phyloP scores from a whole-genome alignment of 2,888 invertebrate genomes.

The Cephus pulcher region DNA sequence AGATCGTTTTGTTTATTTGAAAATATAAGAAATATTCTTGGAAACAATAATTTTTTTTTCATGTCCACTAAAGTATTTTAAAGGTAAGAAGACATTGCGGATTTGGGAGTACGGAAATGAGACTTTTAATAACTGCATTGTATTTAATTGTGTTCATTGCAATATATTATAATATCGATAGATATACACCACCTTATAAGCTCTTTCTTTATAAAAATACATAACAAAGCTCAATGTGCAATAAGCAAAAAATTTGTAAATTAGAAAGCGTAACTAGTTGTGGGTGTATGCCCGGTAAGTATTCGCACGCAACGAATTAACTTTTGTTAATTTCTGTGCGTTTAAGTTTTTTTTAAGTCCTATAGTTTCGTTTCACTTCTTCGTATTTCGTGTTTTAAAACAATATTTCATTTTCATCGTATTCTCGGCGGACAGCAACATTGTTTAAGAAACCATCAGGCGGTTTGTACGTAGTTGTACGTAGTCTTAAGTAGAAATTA shows the following conservation, averaged over 20 bases:
- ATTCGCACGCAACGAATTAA: slow-evolving; percentile 34
- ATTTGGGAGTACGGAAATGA: background rate
- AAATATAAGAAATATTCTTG: background rate
- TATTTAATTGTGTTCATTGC: slow-evolving; percentile 40
- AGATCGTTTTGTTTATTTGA: background rate
- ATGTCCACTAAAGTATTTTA: background rate
- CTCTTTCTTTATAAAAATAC: slow-evolving; percentile 64
- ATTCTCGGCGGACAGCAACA: slow-evolving; percentile 13
- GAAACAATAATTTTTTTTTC: background rate
- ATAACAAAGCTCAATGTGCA: slow-evolving; percentile 61
- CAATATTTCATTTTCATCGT: slow-evolving; percentile 19
- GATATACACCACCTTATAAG: slow-evolving; percentile 52
- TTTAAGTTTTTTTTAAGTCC: slow-evolving; percentile 33
- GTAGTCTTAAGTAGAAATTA: background rate
- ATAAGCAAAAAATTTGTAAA: slow-evolving; percentile 53
- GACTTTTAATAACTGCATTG: slow-evolving; percentile 17
- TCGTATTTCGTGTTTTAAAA: slow-evolving; percentile 16
- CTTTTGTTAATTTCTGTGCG: slow-evolving; percentile 40
- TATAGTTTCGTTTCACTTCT: slow-evolving; percentile 24
- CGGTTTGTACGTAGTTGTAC: background rate
- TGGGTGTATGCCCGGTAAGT: slow-evolving; percentile 34
- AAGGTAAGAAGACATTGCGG: background rate
- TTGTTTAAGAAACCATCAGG: slow-evolving; percentile 1
- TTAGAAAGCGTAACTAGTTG: slow-evolving; percentile 53
- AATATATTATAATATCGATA: slow-evolving; percentile 53